These are phyloP conservation scores for Gopherus flavomarginatus DNA, from an alignment of 2,113 vertebrate species.

Conservation along the genomic window DNA sequence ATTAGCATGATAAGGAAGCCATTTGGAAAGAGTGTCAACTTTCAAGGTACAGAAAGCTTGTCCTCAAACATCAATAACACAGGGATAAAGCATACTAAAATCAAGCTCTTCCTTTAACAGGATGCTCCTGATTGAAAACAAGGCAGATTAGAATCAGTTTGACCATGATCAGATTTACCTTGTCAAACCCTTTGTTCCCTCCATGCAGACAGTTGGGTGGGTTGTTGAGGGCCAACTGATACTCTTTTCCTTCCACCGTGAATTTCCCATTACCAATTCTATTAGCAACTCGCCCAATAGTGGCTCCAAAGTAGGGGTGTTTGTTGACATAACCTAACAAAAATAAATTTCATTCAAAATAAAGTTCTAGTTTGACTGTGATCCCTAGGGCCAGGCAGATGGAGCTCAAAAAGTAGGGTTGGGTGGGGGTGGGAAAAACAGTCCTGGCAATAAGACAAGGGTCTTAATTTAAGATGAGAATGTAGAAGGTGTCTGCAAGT, in stretches of 20 bases:
- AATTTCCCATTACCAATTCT: slow-evolving; percentile 89
- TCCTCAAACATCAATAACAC: neutral
- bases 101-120: neutral
- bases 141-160: rapidly evolving
- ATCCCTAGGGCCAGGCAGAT: neutral
- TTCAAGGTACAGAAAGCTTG: neutral
- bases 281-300: slow-evolving; percentile 93
- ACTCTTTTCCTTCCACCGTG: slow-evolving; percentile 80
- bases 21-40: neutral
- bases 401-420: neutral
- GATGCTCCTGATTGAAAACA: neutral
- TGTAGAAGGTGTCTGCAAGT: neutral
- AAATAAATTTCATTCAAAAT: neutral
- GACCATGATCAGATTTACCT: slow-evolving; percentile 76
- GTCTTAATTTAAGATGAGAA: neutral
- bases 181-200: slow-evolving; percentile 91
- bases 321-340: slow-evolving; percentile 87
- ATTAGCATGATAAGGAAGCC: neutral
- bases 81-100: neutral
- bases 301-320: slow-evolving; percentile 88
- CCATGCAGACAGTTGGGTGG: slow-evolving; percentile 93
- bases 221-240: slow-evolving; percentile 87
- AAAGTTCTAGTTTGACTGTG: neutral
- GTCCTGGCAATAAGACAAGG: neutral
- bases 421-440: neutral